Evolutionary conservation across 2,797 vertebrate species (phyloP).

Genomic region (Urocyon cinereoargenteus): DNA sequence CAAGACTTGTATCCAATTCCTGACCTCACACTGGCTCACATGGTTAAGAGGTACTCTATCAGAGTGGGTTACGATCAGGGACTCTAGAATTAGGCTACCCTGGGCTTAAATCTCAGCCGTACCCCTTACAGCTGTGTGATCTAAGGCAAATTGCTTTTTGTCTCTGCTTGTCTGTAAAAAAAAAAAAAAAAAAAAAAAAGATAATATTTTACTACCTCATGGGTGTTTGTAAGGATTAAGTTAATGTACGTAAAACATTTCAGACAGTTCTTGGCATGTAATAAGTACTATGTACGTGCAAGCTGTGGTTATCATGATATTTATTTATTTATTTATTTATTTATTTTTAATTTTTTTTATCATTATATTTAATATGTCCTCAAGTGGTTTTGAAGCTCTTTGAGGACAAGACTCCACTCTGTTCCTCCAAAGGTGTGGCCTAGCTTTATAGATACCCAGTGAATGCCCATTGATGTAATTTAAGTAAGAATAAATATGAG

Average conservation of each 20-base stretch:
- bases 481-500: constrained; percentile 27
- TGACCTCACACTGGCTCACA: background rate
- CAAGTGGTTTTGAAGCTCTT: background rate
- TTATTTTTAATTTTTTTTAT: no score
- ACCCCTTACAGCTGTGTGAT: background rate
- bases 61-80: background rate
- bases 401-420: background rate
- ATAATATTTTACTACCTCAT: background rate
- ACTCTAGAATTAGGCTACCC: background rate
- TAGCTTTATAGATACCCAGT: background rate
- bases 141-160: background rate
- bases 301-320: background rate
- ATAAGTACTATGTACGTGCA: background rate
- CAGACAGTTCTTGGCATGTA: background rate
- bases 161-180: background rate
- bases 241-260: background rate
- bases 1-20: background rate
- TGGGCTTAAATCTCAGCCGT: background rate
- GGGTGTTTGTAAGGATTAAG: background rate
- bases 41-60: background rate
- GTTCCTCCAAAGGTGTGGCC: background rate
- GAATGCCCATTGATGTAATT: background rate
- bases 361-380: background rate
- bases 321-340: no score
- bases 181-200: background rate